A percentile compares a stretch with the other conserved stretches of the same genome.
phyloP scores from a whole-genome alignment of 2,888 invertebrate species.

The Bimastos eiseni region DNA sequence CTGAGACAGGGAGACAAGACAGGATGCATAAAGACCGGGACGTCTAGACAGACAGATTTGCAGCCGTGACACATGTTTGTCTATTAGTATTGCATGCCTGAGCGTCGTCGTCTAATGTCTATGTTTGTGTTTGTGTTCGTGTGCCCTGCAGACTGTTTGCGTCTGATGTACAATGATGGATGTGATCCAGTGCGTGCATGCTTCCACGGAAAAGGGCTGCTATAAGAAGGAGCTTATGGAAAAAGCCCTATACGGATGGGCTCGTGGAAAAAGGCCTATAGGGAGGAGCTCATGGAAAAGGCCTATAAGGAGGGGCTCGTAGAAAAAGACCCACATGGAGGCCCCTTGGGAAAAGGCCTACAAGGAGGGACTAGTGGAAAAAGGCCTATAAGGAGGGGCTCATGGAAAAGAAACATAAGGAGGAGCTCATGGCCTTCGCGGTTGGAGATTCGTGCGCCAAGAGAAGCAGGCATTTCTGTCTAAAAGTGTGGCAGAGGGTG shows the following conservation, averaged over 20 bases:
- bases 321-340: too few relatives aligned
- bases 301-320: too few relatives aligned
- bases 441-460: too few relatives aligned
- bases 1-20: not conserved
- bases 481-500: not conserved
- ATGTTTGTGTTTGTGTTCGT: not conserved
- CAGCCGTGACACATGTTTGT: not conserved
- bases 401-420: too few relatives aligned
- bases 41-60: not conserved
- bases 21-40: not conserved
- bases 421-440: not conserved
- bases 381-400: too few relatives aligned
- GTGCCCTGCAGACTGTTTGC: not conserved
- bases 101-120: not conserved
- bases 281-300: too few relatives aligned
- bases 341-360: too few relatives aligned
- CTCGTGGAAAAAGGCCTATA: too few relatives aligned
- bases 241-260: too few relatives aligned
- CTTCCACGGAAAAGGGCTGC: not conserved
- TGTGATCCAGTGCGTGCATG: not conserved
- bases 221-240: not conserved
- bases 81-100: not conserved
- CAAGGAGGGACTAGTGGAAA: too few relatives aligned
- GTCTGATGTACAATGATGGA: not conserved
- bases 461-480: not conserved